Evolutionary conservation across 2,888 invertebrate genomes (phyloP).

Genomic region (Cryptocephalus primarius): DNA sequence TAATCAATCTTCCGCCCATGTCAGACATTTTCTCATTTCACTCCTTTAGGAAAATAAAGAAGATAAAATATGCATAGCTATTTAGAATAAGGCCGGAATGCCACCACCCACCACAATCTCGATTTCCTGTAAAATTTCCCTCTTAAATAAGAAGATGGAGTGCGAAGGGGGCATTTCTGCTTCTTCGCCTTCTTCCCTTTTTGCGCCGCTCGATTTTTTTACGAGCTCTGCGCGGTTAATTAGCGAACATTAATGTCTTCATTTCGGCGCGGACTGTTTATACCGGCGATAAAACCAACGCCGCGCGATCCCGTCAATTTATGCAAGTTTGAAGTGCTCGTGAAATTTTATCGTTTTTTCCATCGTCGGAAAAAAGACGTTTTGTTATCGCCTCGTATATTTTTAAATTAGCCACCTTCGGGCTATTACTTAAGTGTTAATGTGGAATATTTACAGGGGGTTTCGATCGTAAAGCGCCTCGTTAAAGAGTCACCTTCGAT

Average conservation of each 20-base stretch:
- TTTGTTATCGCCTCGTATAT: slow-evolving; percentile 28
- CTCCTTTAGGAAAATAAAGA: no score
- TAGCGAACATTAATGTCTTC: slow-evolving; percentile 5
- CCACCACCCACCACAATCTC: no score
- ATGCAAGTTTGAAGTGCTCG: slow-evolving; percentile 22
- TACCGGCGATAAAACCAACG: slow-evolving; percentile 5
- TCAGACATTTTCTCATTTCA: no score
- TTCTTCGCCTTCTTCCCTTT: no score
- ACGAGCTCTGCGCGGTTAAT: slow-evolving; percentile 4
- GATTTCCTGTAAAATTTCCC: no score
- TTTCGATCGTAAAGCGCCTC: slow-evolving; percentile 7
- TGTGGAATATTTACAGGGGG: slow-evolving; percentile 18
- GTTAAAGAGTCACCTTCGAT: slow-evolving; percentile 7
- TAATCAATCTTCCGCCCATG: no score
- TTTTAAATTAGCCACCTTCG: slow-evolving; percentile 22
- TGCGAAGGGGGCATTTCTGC: no score
- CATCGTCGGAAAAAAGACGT: slow-evolving; percentile 25
- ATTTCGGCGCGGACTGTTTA: slow-evolving; percentile 14
- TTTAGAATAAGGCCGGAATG: no score
- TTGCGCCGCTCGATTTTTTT: slow-evolving; percentile 1
- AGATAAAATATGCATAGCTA: no score
- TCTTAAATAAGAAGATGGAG: no score
- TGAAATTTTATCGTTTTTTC: slow-evolving; percentile 25
- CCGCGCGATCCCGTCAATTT: slow-evolving; percentile 24
- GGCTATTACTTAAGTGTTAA: slow-evolving; percentile 22